Evolutionary conservation across 2,888 invertebrate genomes (phyloP).

Genomic region (Penaeus monodon): DNA sequence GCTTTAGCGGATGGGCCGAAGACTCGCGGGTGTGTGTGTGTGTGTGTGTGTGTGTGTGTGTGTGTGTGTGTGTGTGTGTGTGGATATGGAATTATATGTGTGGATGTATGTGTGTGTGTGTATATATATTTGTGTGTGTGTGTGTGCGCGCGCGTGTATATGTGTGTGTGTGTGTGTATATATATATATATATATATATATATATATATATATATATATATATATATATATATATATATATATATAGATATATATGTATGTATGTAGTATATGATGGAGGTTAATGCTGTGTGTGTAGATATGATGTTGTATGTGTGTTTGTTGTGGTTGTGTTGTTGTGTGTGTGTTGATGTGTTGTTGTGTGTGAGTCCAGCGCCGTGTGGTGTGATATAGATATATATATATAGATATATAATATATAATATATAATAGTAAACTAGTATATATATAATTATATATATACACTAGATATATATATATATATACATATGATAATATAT

Average conservation of each 20-base stretch:
- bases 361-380: no score
- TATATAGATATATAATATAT: slow-evolving; percentile 4
- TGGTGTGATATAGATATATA: slow-evolving; percentile 9
- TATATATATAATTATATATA: neutral
- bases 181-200: neutral
- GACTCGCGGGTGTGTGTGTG: neutral
- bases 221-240: neutral
- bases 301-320: no score
- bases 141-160: neutral
- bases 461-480: slow-evolving; percentile 2
- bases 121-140: neutral
- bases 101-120: neutral
- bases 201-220: slow-evolving; percentile 10
- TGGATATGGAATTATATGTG: neutral
- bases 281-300: no score
- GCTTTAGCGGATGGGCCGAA: no score
- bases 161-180: neutral
- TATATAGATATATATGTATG: neutral
- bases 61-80: neutral
- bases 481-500: no score
- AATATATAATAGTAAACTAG: no score
- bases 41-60: neutral
- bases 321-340: no score
- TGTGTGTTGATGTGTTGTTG: no score
- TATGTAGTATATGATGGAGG: neutral